Base-by-base conservation (phyloP, 2,888 invertebrate species). In the Hemistola chrysoprasaria region DNA sequence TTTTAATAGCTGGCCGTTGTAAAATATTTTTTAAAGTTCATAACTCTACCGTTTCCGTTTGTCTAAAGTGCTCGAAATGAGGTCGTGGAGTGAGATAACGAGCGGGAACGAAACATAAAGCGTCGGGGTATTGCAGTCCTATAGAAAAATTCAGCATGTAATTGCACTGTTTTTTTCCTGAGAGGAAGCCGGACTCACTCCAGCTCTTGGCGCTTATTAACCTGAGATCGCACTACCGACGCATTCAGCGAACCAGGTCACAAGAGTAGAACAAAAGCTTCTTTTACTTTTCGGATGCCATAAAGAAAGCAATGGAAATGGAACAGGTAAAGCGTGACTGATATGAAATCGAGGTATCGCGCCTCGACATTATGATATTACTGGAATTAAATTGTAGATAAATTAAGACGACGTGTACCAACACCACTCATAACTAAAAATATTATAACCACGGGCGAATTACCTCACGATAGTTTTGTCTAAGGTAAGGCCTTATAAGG, bases 31-130 rank as follows among this genome's bases (percentile, higher is more conserved):
- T 75, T 63, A 77, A 77, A 75, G 67, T 74, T 71, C 71, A 71
- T 75, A 71, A 76, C 67, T 67, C 50, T 50, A 53, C 59, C 47
- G 71, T 65, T 79, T 78, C 71, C 74, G 73, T 75, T 74, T 76
- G 72, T 67, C 56, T 67, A 65, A 73, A 81, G 76, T 71, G 67
- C 64, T 68, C 65, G 71, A 70, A 84, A 84, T 68, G 78, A 73
- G 85, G 84, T 67, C 82, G 71, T 55, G 65, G 63, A 58, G 65
- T 59, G 75, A 80, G 78, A 82, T 86, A 87, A 84, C 77, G 79
- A 84, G 78, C 70, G 56, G 74, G 70, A 71, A 71, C 64, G 65
- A 62, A 73, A 72, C 60, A 58, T 50, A 55, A 62, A 65, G 62
- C 59, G 55, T 54, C 32, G 53, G 46, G 53, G 47, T 43, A 60